Conservation (phyloP, 2,888 invertebrate genomes). For the Ganaspis brasiliensis region DNA sequence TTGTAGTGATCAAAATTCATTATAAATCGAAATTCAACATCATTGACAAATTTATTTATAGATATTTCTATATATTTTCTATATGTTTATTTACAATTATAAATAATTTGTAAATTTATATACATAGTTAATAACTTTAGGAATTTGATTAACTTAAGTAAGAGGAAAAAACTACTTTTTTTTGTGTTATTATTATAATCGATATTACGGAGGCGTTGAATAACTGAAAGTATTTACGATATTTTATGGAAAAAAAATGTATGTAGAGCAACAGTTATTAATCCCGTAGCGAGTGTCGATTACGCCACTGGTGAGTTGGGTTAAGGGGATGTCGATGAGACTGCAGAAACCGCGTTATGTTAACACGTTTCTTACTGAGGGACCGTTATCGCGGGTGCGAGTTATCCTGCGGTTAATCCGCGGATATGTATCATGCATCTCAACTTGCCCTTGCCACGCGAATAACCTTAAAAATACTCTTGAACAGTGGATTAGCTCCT, state of each 20-base stretch:
- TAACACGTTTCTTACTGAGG: constrained; percentile 68
- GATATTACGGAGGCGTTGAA: neutral
- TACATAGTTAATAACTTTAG: too few relatives aligned
- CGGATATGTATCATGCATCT: constrained; percentile 39
- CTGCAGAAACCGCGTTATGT: constrained; percentile 67
- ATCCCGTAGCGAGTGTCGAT: constrained; percentile 29
- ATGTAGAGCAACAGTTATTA: constrained; percentile 32
- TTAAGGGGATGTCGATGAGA: constrained; percentile 58
- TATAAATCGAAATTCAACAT: too few relatives aligned
- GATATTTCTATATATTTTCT: too few relatives aligned
- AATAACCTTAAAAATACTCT: constrained; percentile 10
- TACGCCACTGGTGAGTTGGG: constrained; percentile 23
- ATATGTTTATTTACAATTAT: too few relatives aligned
- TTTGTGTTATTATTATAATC: too few relatives aligned
- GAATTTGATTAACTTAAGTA: too few relatives aligned
- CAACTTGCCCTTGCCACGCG: constrained; percentile 8
- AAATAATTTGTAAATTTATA: too few relatives aligned
- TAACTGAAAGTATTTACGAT: neutral
- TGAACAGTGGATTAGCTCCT: neutral
- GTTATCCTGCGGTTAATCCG: constrained; percentile 59
- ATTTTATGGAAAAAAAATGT: neutral
- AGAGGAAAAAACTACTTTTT: too few relatives aligned
- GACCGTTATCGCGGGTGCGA: constrained; percentile 68
- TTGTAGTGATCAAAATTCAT: too few relatives aligned
- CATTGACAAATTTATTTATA: too few relatives aligned